phyloP scores from a whole-genome alignment of 1,140 invertebrate species.

The Galleria mellonella region DNA sequence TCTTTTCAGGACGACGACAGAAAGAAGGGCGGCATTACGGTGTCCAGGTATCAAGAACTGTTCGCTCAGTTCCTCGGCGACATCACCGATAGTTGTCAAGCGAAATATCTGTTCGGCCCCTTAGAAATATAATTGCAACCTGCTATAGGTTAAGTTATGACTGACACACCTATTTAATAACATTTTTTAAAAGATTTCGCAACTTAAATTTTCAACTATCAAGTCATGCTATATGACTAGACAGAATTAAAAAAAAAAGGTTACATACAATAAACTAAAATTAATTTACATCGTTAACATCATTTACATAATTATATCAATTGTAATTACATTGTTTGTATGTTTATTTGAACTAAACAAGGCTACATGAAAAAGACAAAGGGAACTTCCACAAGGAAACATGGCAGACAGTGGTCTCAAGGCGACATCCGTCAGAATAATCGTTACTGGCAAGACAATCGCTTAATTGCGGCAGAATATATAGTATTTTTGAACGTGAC shows the following conservation, averaged over 20 bases:
- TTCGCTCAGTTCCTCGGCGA: constrained; percentile 89
- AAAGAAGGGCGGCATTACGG: constrained; percentile 82
- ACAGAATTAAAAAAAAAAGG: too few relatives aligned
- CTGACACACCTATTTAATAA: constrained; percentile 22
- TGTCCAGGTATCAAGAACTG: constrained; percentile 86
- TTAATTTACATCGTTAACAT: too few relatives aligned
- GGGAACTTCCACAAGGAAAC: neutral
- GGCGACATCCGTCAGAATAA: neutral
- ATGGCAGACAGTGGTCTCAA: neutral
- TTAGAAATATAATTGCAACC: constrained; percentile 60
- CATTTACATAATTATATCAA: too few relatives aligned
- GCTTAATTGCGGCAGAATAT: neutral
- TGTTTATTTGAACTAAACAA: too few relatives aligned
- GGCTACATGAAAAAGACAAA: too few relatives aligned
- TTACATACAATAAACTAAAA: too few relatives aligned
- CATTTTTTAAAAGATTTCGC: too few relatives aligned
- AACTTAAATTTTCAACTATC: too few relatives aligned
- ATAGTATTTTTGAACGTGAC: neutral
- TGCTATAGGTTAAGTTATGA: constrained; percentile 14
- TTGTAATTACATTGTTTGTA: too few relatives aligned
- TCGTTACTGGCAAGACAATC: neutral
- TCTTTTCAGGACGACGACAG: constrained; percentile 84
- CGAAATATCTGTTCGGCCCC: constrained; percentile 87
- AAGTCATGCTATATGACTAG: neutral
- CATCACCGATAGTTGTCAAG: constrained; percentile 80